Base-by-base conservation (phyloP, 2,797 vertebrate genomes). In the Pitangus sulphuratus region DNA sequence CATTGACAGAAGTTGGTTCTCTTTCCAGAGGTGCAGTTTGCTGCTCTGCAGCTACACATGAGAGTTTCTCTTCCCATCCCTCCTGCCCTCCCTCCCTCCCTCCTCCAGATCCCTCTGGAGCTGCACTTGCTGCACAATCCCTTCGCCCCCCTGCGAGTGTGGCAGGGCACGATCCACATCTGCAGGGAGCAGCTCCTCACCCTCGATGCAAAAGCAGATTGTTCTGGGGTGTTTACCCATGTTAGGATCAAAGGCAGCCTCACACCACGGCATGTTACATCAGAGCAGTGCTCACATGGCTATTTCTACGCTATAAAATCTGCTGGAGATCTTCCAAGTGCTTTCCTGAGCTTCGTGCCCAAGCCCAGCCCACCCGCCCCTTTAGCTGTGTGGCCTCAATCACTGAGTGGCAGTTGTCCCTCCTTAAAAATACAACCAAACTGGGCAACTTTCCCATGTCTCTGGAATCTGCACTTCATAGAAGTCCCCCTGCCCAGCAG, bases 1-100 rank as follows among this genome's bases (percentile, higher is more conserved):
- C 10, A 0, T 0, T 2, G 37, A 16, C 58, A 64, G 0, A 1
- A 50, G 60, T n/a, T 12, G 19, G 1, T 22, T 22, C 53, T 20
- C 53, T 24, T 39, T 7, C 53, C n/a, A 2, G 0, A 1, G 14
- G 35, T 22, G 88, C 18, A 2, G 1, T 51, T 44, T 44, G 66
- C 61, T 15, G 35, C 4, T 17, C 62, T 44, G 58, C 58, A 69
- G 80, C 15, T 80, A 17, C 11, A 2, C 21, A 2, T 2, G 8
- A 12, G 62, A 16, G 14, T 9, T 82, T 30, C 70, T 72, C 39
- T 79, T 60, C 58, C 62, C 8, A 0, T 15, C 40, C 48, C 33
- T 61, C 22, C 35, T 37, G 57, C 16, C 45, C 28, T 28, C n/a
- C 22, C 42, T 13, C 15, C 8, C n/a, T 50, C 48, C 37, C 83